Base-by-base conservation (phyloP, 2,888 invertebrate genomes). In the Amiota communis region DNA sequence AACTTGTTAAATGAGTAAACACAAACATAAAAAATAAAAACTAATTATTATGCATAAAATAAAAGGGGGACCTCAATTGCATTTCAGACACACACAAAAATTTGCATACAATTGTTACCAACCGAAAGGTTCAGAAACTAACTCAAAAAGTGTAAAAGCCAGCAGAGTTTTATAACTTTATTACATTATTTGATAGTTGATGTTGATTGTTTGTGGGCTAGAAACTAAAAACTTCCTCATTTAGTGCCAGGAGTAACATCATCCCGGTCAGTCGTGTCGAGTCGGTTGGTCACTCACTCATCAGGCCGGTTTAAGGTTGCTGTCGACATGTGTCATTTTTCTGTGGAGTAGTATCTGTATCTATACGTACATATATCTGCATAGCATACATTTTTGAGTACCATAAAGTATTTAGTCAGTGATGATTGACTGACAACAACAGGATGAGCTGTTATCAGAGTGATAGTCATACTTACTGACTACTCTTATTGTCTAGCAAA, bases 271-370 rank as follows among this genome's bases (percentile, higher is more conserved):
- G 36, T 36, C 36, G 36, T 4, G 36, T 23, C 36, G 36, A 36
- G 36, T 23, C 36, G 36, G 36, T 36, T 6, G 36, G 36, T 36
- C 36, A 6, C 6, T 36, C 36, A 36, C 36, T 36, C 36, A 36
- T 53, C 2, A n/a, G 53, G 53, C 53, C 53, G n/a, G 8, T 53
- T n/a, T n/a, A 53, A 12, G 53, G 13, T 53, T 12, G 13, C 53
- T 86, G 86, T 87, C 88, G 87, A 88, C 88, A 87, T 87, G 88
- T 87, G 87, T 88, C 87, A 87, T 86, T 87, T 88, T 84, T 81
- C 85, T 81, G 79, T 81, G 85, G 80, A 80, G 79, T 82, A 78
- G 83, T 36, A 6, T 23, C 2, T 23, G 23, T 23, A 36, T n/a
- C n/a, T n/a, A n/a, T n/a, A n/a, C n/a, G 36, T 36, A 36, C 8